A percentile compares a stretch with the other conserved stretches of the same genome.
phyloP scores from a whole-genome alignment of 2,797 vertebrate genomes.

The Microhierax caerulescens region DNA sequence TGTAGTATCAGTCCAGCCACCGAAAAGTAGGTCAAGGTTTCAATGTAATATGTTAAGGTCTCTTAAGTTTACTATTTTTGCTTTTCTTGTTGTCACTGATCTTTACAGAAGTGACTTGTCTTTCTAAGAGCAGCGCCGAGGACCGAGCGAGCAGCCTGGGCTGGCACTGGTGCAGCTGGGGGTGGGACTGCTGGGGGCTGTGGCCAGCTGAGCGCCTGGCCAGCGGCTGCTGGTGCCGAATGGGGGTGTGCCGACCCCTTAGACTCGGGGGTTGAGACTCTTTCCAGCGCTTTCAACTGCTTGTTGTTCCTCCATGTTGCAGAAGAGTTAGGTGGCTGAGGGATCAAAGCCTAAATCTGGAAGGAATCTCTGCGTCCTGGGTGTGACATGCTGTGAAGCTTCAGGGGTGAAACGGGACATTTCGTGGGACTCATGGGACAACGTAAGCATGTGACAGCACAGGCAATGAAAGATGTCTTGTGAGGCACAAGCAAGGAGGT shows the following conservation, averaged over 20 bases:
- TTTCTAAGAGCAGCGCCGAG: not conserved
- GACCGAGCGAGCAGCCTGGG: not conserved
- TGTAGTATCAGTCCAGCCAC: not conserved
- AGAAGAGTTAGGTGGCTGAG: not conserved
- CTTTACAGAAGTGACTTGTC: not conserved
- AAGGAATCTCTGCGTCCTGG: not conserved
- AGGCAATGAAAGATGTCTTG: not conserved
- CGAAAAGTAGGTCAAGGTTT: not conserved
- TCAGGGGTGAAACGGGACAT: not conserved
- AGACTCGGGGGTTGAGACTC: not conserved
- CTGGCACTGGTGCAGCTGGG: rapidly evolving
- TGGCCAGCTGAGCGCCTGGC: not conserved
- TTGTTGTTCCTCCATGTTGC: not conserved
- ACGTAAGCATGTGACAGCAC: not conserved
- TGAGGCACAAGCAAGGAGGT: not conserved
- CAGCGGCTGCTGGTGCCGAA: not conserved
- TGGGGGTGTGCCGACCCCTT: not conserved
- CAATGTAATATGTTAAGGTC: not conserved
- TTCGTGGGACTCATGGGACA: not conserved
- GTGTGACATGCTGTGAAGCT: not conserved
- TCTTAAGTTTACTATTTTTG: not conserved
- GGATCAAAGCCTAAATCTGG: not conserved
- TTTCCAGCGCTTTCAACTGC: not conserved
- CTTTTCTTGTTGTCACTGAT: not conserved
- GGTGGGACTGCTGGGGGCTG: not conserved